Base-by-base conservation (phyloP, 35 echinoderm and acorn worm genomes). In the Apostichopus californicus region DNA sequence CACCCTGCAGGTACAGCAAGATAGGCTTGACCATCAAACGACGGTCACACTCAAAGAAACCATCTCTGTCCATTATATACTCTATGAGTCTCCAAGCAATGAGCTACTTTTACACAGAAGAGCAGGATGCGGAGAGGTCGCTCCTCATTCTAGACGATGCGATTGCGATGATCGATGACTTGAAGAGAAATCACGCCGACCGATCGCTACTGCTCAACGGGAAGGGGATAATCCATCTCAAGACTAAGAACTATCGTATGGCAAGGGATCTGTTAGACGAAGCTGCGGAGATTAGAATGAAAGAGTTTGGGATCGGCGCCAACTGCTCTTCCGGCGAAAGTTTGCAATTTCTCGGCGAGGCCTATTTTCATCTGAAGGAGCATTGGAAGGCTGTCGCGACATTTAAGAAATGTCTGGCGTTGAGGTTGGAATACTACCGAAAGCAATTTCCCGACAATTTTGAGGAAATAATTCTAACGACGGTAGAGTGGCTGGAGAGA, bases 91-190 rank as follows among this genome's bases (percentile, higher is more conserved):
- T 61, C 9, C 53, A 68, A n/a, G 86, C 55, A 17, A 88, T 52
- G 58, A 88, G 86, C 65, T 88, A 88, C 58, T 88, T 88, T 60
- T 88, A 23, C 58, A 70, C 58, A 13, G 59, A 88, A n/a, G 12
- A 72, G 5, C 18, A 60, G 14, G 58, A 65, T 0, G 80, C 34
- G 46, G 86, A 68, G 86, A 88, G 86, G 86, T 58, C 86, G 18
- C 86, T 88, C 57, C 60, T 64, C 86, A 13, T 68, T n/a, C 86
- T 88, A n/a, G 86, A 88, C 5, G 86, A 88, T 68, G 86, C 86
- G 0, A 4, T 88, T 9, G 86, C 86, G 9, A 88, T 88, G 86
- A 88, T 88, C 28, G 59, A 88, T 22, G 86, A 88, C 86, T 52
- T 88, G 20, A 64, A 65, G 22, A 24, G 59, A n/a, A 88, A 68